phyloP scores from a whole-genome alignment of 1,140 invertebrate genomes.

The Sarcophaga bullata region DNA sequence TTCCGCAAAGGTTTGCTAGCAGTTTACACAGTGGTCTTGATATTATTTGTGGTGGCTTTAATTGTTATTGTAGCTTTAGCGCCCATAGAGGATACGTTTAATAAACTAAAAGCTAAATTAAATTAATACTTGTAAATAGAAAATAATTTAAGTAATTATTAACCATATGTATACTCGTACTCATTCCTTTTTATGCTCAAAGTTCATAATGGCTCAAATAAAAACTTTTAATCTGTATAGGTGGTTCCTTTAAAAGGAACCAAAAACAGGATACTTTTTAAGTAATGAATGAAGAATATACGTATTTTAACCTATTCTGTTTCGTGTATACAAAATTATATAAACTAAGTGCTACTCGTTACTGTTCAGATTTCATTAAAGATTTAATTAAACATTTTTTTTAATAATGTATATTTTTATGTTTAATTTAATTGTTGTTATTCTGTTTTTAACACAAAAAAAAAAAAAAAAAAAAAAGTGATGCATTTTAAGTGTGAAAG shows the following conservation, averaged over 20 bases:
- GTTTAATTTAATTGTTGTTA: not conserved
- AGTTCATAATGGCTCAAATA: not conserved
- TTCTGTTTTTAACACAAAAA: not conserved
- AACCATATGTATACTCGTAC: too few relatives aligned
- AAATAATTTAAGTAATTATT: not conserved
- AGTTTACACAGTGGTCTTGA: conserved; percentile 76
- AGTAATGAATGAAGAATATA: too few relatives aligned
- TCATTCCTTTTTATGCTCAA: not conserved
- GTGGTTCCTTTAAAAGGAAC: conserved; percentile 10
- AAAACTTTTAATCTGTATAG: not conserved
- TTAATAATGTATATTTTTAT: not conserved
- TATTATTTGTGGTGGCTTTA: conserved; percentile 73
- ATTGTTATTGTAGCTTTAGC: conserved; percentile 79
- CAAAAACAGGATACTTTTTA: not conserved
- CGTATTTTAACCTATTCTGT: too few relatives aligned
- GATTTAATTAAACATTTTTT: not conserved
- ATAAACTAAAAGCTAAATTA: conserved; percentile 42
- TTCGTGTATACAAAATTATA: too few relatives aligned
- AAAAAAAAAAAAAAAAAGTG: too few relatives aligned
- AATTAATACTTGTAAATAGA: not conserved
- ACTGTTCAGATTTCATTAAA: not conserved
- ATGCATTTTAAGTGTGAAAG: too few relatives aligned
- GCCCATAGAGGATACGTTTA: conserved; percentile 71
- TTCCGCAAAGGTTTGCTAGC: conserved; percentile 79
- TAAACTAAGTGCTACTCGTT: conserved; percentile 17